Evolutionary conservation across 2,113 vertebrate species (phyloP), one percentile per base, ranked within the genome.

Genomic region (Dinomys branickii): DNA sequence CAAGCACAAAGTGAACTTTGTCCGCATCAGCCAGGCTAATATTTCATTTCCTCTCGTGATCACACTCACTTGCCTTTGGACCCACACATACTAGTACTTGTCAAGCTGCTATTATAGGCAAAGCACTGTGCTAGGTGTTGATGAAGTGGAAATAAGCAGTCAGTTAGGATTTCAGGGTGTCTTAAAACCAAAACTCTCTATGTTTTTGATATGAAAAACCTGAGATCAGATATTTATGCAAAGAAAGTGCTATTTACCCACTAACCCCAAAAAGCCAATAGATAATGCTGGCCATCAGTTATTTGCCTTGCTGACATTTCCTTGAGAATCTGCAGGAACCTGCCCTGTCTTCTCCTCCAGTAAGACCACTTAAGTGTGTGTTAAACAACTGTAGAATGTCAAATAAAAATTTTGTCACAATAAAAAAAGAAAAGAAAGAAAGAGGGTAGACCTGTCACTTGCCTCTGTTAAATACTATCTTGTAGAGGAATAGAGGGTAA

Each of bases 201-300:
- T 98, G 69, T 98, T 97, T 44, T 88, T 94, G 97, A 90, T 98
- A 96, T 97, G 85, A 78, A 91, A 95, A 38, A 85, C 67, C 88
- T 94, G 75, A 96, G 88, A 96, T 98, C 98, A 98, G 82, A 97
- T 98, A 88, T 94, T 94, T 98, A 88, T 96, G 89, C 95, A 85
- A 96, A 92, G 91, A 96, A 96, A 97, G 90, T 96, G 58, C 85
- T 95, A 94, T 95, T 96, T 97, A 88, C 92, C 97, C 98, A 92
- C 94, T 98, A 97, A 98, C 98, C 58, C 7, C 0, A 96, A 98
- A 98, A 97, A 97, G 41, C 98, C 97, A 97, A 95, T 98, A 98
- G 98, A 98, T 98, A 98, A 98, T 97, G 91, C 96, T 98, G 98
- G 97, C 96, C 97, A 61, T 97, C 97, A n/a, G n/a, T n/a, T n/a